phyloP scores from a whole-genome alignment of 2,888 invertebrate genomes.

The Aplocera efformata region DNA sequence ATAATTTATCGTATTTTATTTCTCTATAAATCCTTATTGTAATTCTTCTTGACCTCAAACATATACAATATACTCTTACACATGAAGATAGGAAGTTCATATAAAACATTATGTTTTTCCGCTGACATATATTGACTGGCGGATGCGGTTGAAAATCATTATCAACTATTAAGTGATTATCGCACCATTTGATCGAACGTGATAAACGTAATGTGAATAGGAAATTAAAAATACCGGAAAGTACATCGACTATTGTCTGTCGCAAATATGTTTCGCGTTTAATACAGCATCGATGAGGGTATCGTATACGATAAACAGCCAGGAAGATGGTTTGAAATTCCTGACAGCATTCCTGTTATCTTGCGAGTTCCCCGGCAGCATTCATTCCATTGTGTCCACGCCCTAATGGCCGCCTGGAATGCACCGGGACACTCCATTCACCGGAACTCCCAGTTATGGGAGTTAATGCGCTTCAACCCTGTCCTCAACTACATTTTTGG shows the following conservation, averaged over 20 bases:
- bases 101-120: slow-evolving; percentile 20
- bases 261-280: slow-evolving; percentile 19
- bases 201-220: slow-evolving; percentile 30
- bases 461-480: slow-evolving; percentile 30
- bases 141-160: slow-evolving; percentile 22
- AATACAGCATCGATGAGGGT: slow-evolving; percentile 16
- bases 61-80: slow-evolving; percentile 12
- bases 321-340: slow-evolving; percentile 54
- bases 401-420: slow-evolving; percentile 51
- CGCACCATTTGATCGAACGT: slow-evolving; percentile 25
- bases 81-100: slow-evolving; percentile 23
- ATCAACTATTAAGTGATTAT: slow-evolving; percentile 34
- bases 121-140: slow-evolving; percentile 15
- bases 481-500: slow-evolving; percentile 32
- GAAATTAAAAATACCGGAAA: slow-evolving; percentile 33
- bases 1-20: too few relatives aligned
- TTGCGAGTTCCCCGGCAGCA: slow-evolving; percentile 43
- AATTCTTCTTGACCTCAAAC: slow-evolving; percentile 20
- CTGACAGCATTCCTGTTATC: slow-evolving; percentile 57
- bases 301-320: slow-evolving; percentile 21
- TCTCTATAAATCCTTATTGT: slow-evolving; percentile 12
- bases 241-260: slow-evolving; percentile 17
- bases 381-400: slow-evolving; percentile 54
- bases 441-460: slow-evolving; percentile 46
- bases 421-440: slow-evolving; percentile 48